Conservation (phyloP, 1,140 invertebrate species). For the Philotrypesis tridentata region DNA sequence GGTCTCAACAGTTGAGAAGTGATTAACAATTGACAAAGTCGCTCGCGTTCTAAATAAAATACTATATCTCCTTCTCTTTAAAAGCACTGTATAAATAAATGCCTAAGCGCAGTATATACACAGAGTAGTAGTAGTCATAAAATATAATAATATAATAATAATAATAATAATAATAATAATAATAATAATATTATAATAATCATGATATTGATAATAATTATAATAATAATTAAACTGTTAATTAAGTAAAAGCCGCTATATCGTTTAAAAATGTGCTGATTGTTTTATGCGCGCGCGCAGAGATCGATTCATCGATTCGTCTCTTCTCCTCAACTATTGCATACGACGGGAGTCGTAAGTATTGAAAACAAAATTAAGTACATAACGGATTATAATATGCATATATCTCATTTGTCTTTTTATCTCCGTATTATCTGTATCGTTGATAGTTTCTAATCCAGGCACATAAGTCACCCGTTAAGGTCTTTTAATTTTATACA, state of each 20-base stretch:
- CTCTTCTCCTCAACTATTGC: background rate
- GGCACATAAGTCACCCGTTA: conserved; percentile 46
- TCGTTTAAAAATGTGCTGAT: conserved; percentile 50
- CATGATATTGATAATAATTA: background rate
- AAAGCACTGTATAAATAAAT: conserved; percentile 73
- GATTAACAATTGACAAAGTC: conserved; percentile 20
- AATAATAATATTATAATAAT: background rate
- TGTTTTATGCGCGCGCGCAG: conserved; percentile 4
- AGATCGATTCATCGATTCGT: conserved; percentile 39
- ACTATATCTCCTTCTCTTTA: conserved; percentile 67
- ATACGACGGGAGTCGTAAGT: background rate
- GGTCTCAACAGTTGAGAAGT: conserved; percentile 22
- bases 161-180: conserved; percentile 9
- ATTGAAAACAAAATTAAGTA: conserved; percentile 42
- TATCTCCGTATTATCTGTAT: conserved; percentile 26
- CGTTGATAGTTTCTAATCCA: conserved; percentile 29
- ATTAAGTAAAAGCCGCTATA: conserved; percentile 73
- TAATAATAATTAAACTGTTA: conserved; percentile 45
- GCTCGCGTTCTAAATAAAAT: conserved; percentile 69
- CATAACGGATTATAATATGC: conserved; percentile 23
- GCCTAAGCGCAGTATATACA: conserved; percentile 72
- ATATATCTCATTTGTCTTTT: background rate
- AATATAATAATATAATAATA: no score
- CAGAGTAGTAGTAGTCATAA: conserved; percentile 6
- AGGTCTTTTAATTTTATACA: conserved; percentile 55